Evolutionary conservation across 2,888 invertebrate genomes (phyloP), one percentile per base, ranked within the genome.

Genomic region (Sinelater perroti): DNA sequence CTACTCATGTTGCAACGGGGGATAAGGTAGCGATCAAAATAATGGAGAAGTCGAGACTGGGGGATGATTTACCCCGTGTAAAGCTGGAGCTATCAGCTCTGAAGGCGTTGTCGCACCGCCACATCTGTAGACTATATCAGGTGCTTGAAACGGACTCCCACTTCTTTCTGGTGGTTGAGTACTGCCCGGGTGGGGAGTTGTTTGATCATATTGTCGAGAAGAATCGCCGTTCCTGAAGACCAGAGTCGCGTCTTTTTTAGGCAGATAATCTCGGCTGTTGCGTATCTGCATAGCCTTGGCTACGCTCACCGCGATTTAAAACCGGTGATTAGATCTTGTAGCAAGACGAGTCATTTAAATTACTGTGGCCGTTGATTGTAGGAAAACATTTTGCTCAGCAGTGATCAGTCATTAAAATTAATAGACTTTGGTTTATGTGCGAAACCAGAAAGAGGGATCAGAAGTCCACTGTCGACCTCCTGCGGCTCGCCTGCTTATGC

Each of bases 361-460:
- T n/a, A 36, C n/a, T n/a, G 16, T 18, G 3, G 4, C n/a, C 2
- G 60, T 44, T 61, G 51, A 56, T 76, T 76, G 21, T 69, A 89
- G 89, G 91, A 93, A 78, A 93, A 93, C 75, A 83, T 92, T 42
- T 77, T 92, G 38, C 77, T 92, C 47, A 90, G 90, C 76, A 85
- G 83, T 66, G 83, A 87, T 38, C 86, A 90, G 69, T 87, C 87
- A 69, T 77, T 93, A 45, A 91, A 91, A 72, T 76, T 92, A 50
- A 93, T 93, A 64, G 92, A 92, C 75, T 93, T 92, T 81, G 92
- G 92, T 11, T 79, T 92, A 35, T 91, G 91, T 78, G 91, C 91
- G 4, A 87, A 86, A 70, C 83, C 87, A 1, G 79, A 81, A 70
- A 87, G 86, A 63, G 89, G 88, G 8, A 83, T 88, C 78, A 80